Evolutionary conservation across 2,888 invertebrate species (phyloP).

Genomic region (Dorcus hopei): DNA sequence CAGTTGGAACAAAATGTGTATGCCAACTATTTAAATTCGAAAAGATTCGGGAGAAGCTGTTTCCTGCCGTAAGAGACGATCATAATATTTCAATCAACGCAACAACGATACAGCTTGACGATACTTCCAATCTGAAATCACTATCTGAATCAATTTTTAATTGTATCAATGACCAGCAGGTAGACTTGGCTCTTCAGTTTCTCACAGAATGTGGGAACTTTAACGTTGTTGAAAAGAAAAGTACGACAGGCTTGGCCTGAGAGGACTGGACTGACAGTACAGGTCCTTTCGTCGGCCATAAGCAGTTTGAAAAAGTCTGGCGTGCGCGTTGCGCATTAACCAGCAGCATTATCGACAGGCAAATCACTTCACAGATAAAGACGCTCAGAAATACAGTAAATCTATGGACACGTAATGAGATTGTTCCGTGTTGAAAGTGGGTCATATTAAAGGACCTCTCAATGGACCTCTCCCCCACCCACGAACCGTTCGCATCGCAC

Average conservation of each 20-base stretch:
- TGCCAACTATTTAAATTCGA: conserved; percentile 12
- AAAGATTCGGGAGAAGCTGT: conserved; percentile 8
- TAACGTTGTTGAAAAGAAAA: conserved; percentile 2
- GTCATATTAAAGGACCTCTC: no score
- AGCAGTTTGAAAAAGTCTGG: no score
- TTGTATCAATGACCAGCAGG: conserved; percentile 9
- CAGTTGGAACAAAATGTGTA: conserved; percentile 10
- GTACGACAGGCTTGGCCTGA: not conserved
- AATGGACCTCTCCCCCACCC: no score
- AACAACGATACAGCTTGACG: conserved; percentile 6
- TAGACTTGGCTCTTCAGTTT: conserved; percentile 10
- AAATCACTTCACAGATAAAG: no score
- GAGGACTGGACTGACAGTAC: no score
- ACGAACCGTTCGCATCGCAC: no score
- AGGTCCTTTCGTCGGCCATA: no score
- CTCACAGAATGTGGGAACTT: conserved; percentile 7
- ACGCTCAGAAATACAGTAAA: no score
- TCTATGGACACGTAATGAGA: no score
- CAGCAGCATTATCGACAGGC: no score
- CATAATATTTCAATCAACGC: conserved; percentile 7
- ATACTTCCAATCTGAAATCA: conserved; percentile 11
- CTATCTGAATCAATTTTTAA: conserved; percentile 10
- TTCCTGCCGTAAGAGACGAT: conserved; percentile 11
- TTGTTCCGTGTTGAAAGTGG: no score
- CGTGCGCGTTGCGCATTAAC: no score